A percentile compares a stretch with the other conserved stretches of the same genome.
phyloP scores from a whole-genome alignment of 2,888 invertebrate species.

The Encarsia formosa region DNA sequence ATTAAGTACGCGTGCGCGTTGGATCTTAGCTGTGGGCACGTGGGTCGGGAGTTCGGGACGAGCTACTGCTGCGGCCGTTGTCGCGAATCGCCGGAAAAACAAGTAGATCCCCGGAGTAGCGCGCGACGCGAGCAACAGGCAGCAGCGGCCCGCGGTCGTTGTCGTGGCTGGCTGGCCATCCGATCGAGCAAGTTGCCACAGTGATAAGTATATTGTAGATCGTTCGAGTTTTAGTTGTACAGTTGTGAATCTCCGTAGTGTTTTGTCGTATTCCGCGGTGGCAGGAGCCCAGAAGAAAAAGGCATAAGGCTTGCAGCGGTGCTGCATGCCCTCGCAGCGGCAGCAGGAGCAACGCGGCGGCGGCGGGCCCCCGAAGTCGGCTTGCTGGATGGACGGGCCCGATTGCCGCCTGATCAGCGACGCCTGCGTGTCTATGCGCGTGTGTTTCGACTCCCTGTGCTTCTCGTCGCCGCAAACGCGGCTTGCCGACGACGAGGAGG shows the following conservation, averaged over 20 bases:
- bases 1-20: slow-evolving; percentile 17
- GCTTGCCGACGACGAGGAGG: slow-evolving; percentile 35
- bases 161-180: neutral
- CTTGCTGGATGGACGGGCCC: slow-evolving; percentile 45
- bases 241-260: neutral
- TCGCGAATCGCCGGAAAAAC: neutral
- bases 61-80: neutral
- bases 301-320: no score
- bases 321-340: no score
- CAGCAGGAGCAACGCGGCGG: neutral
- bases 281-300: no score
- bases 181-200: neutral
- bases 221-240: neutral
- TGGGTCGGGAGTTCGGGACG: slow-evolving; percentile 1
- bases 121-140: neutral
- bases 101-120: neutral
- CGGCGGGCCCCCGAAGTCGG: neutral
- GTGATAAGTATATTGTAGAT: neutral
- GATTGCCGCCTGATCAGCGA: slow-evolving; percentile 47
- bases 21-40: slow-evolving; percentile 10
- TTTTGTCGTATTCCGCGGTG: no score
- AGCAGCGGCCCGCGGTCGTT: neutral
- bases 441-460: slow-evolving; percentile 86
- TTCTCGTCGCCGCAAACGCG: slow-evolving; percentile 58
- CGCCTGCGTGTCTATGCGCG: slow-evolving; percentile 75